Evolutionary conservation across 2,888 invertebrate species (phyloP).

Genomic region (Neelides folsomi): DNA sequence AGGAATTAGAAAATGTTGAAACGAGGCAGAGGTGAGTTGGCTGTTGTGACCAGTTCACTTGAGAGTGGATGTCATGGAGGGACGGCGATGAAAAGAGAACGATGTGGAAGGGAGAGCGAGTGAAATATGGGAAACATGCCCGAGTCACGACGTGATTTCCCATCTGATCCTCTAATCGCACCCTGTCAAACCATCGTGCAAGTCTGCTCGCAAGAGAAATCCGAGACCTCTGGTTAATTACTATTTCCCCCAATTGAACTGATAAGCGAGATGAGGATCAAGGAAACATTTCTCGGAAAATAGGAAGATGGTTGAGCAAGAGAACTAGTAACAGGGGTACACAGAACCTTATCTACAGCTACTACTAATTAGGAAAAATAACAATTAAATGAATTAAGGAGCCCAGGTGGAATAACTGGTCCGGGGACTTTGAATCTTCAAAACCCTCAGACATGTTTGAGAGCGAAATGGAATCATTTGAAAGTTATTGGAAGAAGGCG

Average conservation of each 20-base stretch:
- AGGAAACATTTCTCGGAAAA: too few species aligned
- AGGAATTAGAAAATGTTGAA: background rate
- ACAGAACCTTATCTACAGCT: too few species aligned
- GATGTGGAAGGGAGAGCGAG: background rate
- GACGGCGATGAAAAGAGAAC: background rate
- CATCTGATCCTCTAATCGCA: conserved; percentile 23
- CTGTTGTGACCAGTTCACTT: background rate
- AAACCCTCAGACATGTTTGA: too few species aligned
- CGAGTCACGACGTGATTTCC: conserved; percentile 28
- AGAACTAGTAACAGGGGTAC: too few species aligned
- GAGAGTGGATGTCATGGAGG: background rate
- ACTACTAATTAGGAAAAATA: too few species aligned
- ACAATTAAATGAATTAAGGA: too few species aligned
- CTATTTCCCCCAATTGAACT: conserved; percentile 1
- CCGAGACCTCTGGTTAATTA: conserved; percentile 13
- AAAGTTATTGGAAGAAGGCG: too few species aligned
- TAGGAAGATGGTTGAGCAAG: too few species aligned
- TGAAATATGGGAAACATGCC: conserved; percentile 23
- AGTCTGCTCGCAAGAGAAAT: conserved; percentile 1
- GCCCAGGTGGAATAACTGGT: too few species aligned
- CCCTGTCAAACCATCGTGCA: conserved; percentile 15
- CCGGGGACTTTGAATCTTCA: too few species aligned
- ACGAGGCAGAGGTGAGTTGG: background rate
- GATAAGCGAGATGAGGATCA: too few species aligned
- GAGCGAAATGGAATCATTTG: too few species aligned